These are phyloP conservation scores for Drosophila peninsularis DNA, from an alignment of 2,888 invertebrate genomes.

Conservation along the genomic window DNA sequence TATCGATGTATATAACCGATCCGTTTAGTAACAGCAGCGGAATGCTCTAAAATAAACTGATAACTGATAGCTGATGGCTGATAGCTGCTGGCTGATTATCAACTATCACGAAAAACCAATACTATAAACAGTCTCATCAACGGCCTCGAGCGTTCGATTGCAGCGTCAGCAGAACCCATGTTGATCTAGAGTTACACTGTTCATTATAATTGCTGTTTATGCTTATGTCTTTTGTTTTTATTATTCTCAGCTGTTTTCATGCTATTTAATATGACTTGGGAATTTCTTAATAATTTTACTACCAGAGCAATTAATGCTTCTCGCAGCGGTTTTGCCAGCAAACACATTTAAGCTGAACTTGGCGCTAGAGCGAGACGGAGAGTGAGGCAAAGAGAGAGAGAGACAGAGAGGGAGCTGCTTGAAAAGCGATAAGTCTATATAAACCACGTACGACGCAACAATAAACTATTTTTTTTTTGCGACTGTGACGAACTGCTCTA, in stretches of 20 bases:
- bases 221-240: background rate
- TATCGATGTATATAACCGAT: constrained; percentile 40
- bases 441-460: constrained; percentile 6
- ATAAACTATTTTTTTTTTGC: constrained; percentile 1
- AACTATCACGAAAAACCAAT: constrained; percentile 6
- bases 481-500: too few relatives aligned
- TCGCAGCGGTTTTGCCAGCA: constrained; percentile 6
- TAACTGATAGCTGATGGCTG: constrained; percentile 29
- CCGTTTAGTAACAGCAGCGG: constrained; percentile 42
- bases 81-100: background rate
- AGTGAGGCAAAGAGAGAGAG: background rate
- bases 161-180: constrained; percentile 34
- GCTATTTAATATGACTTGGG: constrained; percentile 11
- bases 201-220: constrained; percentile 7
- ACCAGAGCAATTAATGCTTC: background rate
- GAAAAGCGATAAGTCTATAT: constrained; percentile 12
- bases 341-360: background rate
- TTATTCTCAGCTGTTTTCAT: background rate
- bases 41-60: constrained; percentile 32
- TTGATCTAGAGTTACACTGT: constrained; percentile 5
- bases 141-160: constrained; percentile 37
- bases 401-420: background rate
- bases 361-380: background rate
- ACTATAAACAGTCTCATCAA: constrained; percentile 1
- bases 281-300: constrained; percentile 13